A percentile compares a stretch with the other conserved stretches of the same genome.
phyloP scores from a whole-genome alignment of 2,113 vertebrate species.

The Tupaia tana region DNA sequence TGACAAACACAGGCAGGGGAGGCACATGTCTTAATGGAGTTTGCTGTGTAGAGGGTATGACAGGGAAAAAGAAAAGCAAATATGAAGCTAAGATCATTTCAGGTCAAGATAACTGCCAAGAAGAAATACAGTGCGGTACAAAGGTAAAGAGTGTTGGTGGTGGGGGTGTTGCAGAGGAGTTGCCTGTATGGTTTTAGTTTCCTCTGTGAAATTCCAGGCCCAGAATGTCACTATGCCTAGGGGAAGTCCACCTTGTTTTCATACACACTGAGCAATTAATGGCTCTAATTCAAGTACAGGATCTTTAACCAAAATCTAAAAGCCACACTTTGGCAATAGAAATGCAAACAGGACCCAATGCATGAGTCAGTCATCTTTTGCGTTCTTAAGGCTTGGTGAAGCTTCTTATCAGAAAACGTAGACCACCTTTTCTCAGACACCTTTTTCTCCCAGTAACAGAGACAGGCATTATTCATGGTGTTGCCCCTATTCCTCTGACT shows the following conservation, averaged over 20 bases:
- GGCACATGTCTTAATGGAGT: background rate
- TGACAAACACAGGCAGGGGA: background rate
- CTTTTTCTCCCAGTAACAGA: background rate
- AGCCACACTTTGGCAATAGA: background rate
- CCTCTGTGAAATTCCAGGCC: slow-evolving; percentile 34
- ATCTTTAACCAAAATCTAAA: slow-evolving; percentile 25
- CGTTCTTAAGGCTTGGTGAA: background rate
- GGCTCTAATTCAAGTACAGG: background rate
- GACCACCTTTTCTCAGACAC: background rate
- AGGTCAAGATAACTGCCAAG: background rate
- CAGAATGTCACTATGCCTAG: background rate
- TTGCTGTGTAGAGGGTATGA: background rate
- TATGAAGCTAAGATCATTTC: background rate
- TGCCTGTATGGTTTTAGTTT: background rate
- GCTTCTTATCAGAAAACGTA: background rate
- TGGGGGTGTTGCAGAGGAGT: too few species aligned
- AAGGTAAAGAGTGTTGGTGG: background rate
- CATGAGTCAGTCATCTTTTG: background rate
- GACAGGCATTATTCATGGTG: background rate
- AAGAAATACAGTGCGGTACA: background rate
- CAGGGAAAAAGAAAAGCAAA: background rate
- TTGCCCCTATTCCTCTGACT: background rate
- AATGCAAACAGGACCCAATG: background rate
- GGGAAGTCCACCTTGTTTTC: slow-evolving; percentile 5
- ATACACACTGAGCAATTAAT: slow-evolving; percentile 1